Conservation (phyloP, 1,140 invertebrate genomes). For the Listronotus oregonensis region DNA sequence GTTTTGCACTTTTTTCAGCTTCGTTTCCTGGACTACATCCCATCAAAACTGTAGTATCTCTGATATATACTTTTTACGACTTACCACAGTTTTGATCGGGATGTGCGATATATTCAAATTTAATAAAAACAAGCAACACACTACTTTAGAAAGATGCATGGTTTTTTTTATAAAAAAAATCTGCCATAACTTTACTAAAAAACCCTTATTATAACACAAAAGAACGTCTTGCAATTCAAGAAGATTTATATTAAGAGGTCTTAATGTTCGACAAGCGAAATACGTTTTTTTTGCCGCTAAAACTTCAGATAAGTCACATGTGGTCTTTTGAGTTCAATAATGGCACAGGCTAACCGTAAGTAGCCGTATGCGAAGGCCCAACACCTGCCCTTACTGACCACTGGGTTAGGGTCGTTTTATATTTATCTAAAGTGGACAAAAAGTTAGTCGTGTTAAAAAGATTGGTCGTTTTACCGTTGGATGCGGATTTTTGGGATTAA, state of each 20-base stretch:
- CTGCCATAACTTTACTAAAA: too few relatives aligned
- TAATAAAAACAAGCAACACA: too few relatives aligned
- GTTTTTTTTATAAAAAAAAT: too few relatives aligned
- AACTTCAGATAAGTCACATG: slow-evolving; percentile 37
- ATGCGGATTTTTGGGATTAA: slow-evolving; percentile 17
- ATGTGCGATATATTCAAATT: too few relatives aligned
- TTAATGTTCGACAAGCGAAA: slow-evolving; percentile 20
- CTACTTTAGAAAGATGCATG: too few relatives aligned
- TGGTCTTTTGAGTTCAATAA: slow-evolving; percentile 33
- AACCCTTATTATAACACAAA: too few relatives aligned
- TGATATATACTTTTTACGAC: too few relatives aligned
- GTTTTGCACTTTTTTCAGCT: too few relatives aligned
- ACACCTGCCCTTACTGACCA: slow-evolving; percentile 33
- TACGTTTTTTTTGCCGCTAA: slow-evolving; percentile 33
- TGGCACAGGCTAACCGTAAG: slow-evolving; percentile 28
- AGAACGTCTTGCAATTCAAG: slow-evolving; percentile 4
- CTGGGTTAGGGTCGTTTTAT: slow-evolving; percentile 6
- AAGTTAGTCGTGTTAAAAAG: slow-evolving; percentile 31
- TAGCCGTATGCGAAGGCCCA: slow-evolving; percentile 24
- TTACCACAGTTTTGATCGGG: too few relatives aligned
- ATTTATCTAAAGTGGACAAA: slow-evolving; percentile 29
- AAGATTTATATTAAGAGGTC: slow-evolving; percentile 20
- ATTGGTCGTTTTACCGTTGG: slow-evolving; percentile 18
- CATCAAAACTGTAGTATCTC: too few relatives aligned
- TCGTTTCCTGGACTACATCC: too few relatives aligned